These are phyloP conservation scores for Pithys albifrons DNA, from an alignment of 2,113 vertebrate species.

Conservation along the genomic window DNA sequence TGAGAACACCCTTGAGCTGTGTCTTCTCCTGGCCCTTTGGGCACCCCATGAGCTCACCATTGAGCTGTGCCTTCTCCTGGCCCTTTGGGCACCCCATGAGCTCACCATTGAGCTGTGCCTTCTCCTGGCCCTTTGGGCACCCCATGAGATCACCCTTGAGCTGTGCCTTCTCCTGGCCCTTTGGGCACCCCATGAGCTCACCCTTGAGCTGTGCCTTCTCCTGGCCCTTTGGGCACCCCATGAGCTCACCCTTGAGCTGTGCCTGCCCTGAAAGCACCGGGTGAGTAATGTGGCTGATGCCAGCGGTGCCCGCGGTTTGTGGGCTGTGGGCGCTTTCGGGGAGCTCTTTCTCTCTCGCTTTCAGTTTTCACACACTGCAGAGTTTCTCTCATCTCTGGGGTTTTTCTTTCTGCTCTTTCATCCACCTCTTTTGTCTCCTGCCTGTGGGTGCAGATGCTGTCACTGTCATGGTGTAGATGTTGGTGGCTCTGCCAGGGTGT, in stretches of 20 bases:
- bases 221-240: neutral
- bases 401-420: neutral
- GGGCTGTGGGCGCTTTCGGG: neutral
- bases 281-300: neutral
- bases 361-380: neutral
- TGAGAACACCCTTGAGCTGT: too few relatives aligned
- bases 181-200: neutral
- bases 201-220: neutral
- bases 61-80: too few relatives aligned
- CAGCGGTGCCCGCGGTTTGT: neutral
- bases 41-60: too few relatives aligned
- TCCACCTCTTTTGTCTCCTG: fast-evolving
- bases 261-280: neutral
- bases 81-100: too few relatives aligned
- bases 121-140: too few relatives aligned
- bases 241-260: neutral
- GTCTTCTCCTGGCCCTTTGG: too few relatives aligned
- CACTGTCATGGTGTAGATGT: too few relatives aligned
- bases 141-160: too few relatives aligned
- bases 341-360: neutral
- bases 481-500: too few relatives aligned
- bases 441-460: neutral
- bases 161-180: neutral
- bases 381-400: neutral
- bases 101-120: too few relatives aligned